Base-by-base conservation (phyloP, 23 tunicate genomes). In the Aplidium turbinatum region DNA sequence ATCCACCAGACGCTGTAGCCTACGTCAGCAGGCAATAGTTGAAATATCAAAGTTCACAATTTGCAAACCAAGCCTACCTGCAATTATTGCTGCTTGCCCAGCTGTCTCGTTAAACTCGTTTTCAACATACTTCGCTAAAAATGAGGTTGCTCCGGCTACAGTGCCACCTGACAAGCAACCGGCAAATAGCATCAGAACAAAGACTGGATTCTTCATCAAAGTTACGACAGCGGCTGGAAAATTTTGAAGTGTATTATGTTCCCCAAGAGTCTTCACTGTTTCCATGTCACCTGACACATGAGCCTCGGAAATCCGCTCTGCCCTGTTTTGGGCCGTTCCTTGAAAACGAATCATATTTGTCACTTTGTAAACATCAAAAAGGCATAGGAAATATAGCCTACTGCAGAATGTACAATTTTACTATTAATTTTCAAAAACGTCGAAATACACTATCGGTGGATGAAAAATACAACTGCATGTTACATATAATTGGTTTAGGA, bases 101-200 rank as follows among this genome's bases (percentile, higher is more conserved):
- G 97, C 97, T 25, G 90, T 75, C 35, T 25, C 24, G 45, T 68
- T 80, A 72, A 84, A 90, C 35, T 71, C 84, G 42, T 77, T 90
- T 70, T 90, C 73, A 32, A 84, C 81, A 0, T 84, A 77, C 50
- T 90, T 90, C 39, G 97, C 81, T 28, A 86, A 31, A 67, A 90
- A 90, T 1, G 97, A 88, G 11, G 84, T 70, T 16, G 82, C 57
- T 20, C 90, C 90, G 22, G 80, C 50, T 1, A 87, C 77, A 38
- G 77, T 70, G 0, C 74, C 51, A 0, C 82, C 79, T 4, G 76
- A 53, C 13, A 84, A 57, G 39, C 92, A 85, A 5, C 92, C 92
- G 34, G 84, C 92, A 19, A 85, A 35, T 1, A 81, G 62, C 47
- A 72, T 54, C 22, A 85, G 21, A 36, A 70, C 66, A 33, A 53